phyloP scores from a whole-genome alignment of 2,113 vertebrate species.

The Oryzias curvinotus region DNA sequence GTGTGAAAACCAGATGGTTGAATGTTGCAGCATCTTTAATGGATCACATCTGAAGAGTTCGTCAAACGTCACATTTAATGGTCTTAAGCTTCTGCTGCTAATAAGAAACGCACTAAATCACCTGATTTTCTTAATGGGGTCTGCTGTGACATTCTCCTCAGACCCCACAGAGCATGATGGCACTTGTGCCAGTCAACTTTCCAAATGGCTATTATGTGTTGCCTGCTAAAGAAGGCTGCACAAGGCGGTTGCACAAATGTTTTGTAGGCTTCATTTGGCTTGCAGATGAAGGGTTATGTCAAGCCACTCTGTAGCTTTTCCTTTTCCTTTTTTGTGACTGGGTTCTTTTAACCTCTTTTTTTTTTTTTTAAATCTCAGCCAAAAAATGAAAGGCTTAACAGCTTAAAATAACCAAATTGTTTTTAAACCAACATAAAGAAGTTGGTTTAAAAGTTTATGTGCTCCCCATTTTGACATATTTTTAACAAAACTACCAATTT shows the following conservation, averaged over 20 bases:
- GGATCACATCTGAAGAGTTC: constrained; percentile 42
- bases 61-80: constrained; percentile 32
- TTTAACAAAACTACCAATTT: too few relatives aligned
- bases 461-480: too few relatives aligned
- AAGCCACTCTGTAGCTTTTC: constrained; percentile 53
- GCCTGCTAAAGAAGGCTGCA: constrained; percentile 52
- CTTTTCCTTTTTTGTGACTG: constrained; percentile 46
- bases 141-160: constrained; percentile 31
- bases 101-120: constrained; percentile 45
- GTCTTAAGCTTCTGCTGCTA: constrained; percentile 18
- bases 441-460: too few relatives aligned
- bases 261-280: constrained; percentile 48
- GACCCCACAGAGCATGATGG: constrained; percentile 25
- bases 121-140: constrained; percentile 39
- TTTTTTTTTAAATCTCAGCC: constrained; percentile 36
- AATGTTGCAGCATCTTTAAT: constrained; percentile 42
- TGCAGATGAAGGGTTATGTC: constrained; percentile 63
- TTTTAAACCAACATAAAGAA: too few relatives aligned
- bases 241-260: constrained; percentile 52
- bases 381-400: constrained; percentile 29
- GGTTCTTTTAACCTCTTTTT: constrained; percentile 57
- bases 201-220: constrained; percentile 47
- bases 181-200: constrained; percentile 44
- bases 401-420: too few relatives aligned
- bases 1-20: constrained; percentile 1